Percentiles rank a stretch among this genome's conserved stretches.
phyloP scores from a whole-genome alignment of 2,797 vertebrate species.

The Tenualosa ilisha region DNA sequence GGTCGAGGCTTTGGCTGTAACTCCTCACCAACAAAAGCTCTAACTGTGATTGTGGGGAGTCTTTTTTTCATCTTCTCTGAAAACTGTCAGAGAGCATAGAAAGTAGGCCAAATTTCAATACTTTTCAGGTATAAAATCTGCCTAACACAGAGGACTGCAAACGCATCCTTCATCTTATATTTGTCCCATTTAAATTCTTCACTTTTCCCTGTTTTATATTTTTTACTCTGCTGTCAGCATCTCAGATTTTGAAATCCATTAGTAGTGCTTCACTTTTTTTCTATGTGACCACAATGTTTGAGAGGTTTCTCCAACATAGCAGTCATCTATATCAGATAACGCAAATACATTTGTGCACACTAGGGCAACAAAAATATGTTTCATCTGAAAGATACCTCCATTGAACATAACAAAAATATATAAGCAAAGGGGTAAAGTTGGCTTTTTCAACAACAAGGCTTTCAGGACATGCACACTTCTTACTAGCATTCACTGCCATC shows the following conservation, averaged over 20 bases:
- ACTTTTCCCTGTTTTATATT: background rate
- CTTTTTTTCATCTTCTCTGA: background rate
- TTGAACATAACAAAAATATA: background rate
- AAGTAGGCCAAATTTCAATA: background rate
- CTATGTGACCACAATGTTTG: background rate
- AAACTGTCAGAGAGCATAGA: background rate
- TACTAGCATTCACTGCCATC: conserved; percentile 9
- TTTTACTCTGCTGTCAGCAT: background rate
- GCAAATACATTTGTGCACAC: background rate
- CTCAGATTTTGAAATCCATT: background rate
- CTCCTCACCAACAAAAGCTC: background rate
- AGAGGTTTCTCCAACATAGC: background rate
- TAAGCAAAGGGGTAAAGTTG: background rate
- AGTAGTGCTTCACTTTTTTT: conserved; percentile 12
- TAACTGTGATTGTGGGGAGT: background rate
- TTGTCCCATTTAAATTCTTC: background rate
- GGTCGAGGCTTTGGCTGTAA: background rate
- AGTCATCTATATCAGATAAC: background rate
- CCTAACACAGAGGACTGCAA: background rate
- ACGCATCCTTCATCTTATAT: background rate
- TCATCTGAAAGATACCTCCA: background rate
- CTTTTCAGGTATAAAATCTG: background rate
- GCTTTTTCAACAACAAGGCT: background rate
- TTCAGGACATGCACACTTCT: conserved; percentile 1
- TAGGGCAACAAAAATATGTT: background rate